phyloP scores from a whole-genome alignment of 2,797 vertebrate species.

The Rhinatrema bivittatum region DNA sequence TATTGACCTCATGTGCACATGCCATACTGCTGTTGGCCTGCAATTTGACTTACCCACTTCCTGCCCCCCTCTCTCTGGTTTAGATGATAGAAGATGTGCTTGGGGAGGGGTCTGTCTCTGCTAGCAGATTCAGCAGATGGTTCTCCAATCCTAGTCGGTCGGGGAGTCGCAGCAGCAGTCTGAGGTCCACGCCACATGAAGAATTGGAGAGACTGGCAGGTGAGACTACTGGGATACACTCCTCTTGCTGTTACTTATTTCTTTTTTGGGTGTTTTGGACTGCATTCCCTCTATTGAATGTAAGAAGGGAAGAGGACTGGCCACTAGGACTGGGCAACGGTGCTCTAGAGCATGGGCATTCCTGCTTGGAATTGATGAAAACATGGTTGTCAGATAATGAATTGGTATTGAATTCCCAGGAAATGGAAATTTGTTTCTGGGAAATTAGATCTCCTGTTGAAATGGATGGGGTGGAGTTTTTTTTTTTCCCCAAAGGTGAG shows the following conservation, averaged over 20 bases:
- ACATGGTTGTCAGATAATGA: too few relatives aligned
- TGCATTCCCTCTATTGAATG: too few relatives aligned
- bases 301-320: too few relatives aligned
- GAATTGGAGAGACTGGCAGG: slow-evolving; percentile 92
- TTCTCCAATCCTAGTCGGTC: slow-evolving; percentile 89
- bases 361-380: too few relatives aligned
- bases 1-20: slow-evolving; percentile 5
- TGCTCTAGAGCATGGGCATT: too few relatives aligned
- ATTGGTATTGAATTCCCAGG: too few relatives aligned
- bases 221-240: slow-evolving; percentile 42
- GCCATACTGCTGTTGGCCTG: slow-evolving; percentile 13
- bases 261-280: too few relatives aligned
- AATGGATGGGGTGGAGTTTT: too few relatives aligned
- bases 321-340: too few relatives aligned
- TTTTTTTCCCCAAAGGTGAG: too few relatives aligned
- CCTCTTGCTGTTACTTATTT: not conserved
- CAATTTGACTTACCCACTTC: not conserved
- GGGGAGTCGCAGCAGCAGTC: slow-evolving; percentile 87
- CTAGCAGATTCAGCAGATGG: slow-evolving; percentile 93
- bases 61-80: slow-evolving; percentile 34
- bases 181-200: slow-evolving; percentile 93
- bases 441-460: too few relatives aligned
- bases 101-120: slow-evolving; percentile 82
- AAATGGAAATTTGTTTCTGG: too few relatives aligned
- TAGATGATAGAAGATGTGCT: slow-evolving; percentile 98